Conservation (phyloP, 2,113 vertebrate genomes). For the Gnathonemus echidnorhynchus region DNA sequence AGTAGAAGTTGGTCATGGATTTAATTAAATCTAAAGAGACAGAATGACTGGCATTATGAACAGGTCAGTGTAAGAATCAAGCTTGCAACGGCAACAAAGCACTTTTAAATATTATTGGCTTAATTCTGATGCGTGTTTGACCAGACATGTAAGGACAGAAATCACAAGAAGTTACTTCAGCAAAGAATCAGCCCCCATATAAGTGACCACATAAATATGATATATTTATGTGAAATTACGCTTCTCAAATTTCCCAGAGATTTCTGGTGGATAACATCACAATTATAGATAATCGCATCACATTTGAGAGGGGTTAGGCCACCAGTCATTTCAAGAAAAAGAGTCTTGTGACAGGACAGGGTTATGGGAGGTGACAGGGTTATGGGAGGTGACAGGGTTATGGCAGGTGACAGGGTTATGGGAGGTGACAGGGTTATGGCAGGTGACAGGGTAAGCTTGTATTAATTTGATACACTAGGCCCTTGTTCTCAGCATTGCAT, state of each 20-base stretch:
- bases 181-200: background rate
- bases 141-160: background rate
- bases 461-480: background rate
- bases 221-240: background rate
- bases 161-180: background rate
- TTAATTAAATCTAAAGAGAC: slow-evolving; percentile 59
- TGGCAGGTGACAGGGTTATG: background rate
- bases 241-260: background rate
- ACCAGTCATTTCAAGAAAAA: background rate
- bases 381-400: background rate
- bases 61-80: slow-evolving; percentile 49
- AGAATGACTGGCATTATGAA: slow-evolving; percentile 54
- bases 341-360: background rate
- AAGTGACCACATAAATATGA: background rate
- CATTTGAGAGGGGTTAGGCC: background rate
- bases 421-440: background rate
- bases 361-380: background rate
- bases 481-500: background rate
- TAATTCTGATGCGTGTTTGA: background rate
- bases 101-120: slow-evolving; percentile 32
- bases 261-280: background rate
- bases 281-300: background rate
- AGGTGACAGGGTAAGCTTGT: background rate
- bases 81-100: slow-evolving; percentile 43
- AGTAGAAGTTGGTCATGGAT: slow-evolving; percentile 54